Evolutionary conservation across 1,140 invertebrate species (phyloP).

Genomic region (Zaprionus nigranus): DNA sequence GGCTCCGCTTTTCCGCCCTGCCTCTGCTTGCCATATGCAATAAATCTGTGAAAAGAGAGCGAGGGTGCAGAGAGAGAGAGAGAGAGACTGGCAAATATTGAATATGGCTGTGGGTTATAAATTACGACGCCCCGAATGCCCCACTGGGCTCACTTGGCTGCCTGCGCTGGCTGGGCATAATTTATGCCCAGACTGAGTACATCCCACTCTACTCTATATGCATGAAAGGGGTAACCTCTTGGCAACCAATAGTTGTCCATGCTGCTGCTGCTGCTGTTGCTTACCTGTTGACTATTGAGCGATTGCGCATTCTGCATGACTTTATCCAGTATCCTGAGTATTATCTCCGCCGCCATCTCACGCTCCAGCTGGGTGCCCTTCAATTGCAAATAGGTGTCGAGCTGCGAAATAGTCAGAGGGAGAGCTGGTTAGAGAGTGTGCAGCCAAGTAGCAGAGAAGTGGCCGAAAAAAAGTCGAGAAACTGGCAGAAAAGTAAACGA

Average conservation of each 20-base stretch:
- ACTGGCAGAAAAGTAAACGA: slow-evolving; percentile 10
- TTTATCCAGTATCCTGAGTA: slow-evolving; percentile 83
- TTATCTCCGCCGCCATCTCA: slow-evolving; percentile 84
- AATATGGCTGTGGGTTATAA: slow-evolving; percentile 79
- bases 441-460: slow-evolving; percentile 45
- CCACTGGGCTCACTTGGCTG: slow-evolving; percentile 35
- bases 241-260: not conserved
- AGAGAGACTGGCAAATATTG: slow-evolving; percentile 72
- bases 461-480: slow-evolving; percentile 24
- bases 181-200: slow-evolving; percentile 55
- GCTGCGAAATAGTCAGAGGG: slow-evolving; percentile 72
- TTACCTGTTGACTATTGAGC: slow-evolving; percentile 84
- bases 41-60: slow-evolving; percentile 10
- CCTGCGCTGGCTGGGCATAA: slow-evolving; percentile 48
- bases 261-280: slow-evolving; percentile 16
- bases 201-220: slow-evolving; percentile 15
- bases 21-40: slow-evolving; percentile 2
- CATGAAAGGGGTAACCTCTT: not conserved
- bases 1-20: not conserved
- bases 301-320: slow-evolving; percentile 84
- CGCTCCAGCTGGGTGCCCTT: slow-evolving; percentile 84
- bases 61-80: not conserved
- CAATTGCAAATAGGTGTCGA: slow-evolving; percentile 83
- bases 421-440: slow-evolving; percentile 28
- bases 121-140: slow-evolving; percentile 65